These are phyloP conservation scores for Uloborus diversus DNA, from an alignment of 1,140 invertebrate species.

Conservation along the genomic window DNA sequence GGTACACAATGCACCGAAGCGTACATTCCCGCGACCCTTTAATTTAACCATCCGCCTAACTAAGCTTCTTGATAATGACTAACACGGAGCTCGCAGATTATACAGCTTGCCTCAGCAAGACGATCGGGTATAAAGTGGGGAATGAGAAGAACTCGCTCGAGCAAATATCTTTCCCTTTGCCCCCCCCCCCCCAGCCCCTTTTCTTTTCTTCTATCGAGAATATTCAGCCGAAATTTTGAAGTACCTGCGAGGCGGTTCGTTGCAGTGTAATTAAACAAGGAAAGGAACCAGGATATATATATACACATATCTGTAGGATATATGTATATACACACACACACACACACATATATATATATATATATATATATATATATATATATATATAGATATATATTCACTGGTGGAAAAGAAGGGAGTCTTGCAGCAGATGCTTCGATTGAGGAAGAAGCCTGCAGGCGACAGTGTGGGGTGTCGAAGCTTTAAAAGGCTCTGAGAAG, in stretches of 20 bases:
- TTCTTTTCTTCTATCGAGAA: conserved; percentile 12
- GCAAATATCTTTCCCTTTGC: conserved; percentile 34
- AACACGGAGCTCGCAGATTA: conserved; percentile 21
- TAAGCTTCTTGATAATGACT: conserved; percentile 36
- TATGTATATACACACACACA: too few relatives aligned
- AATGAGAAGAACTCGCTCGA: conserved; percentile 28
- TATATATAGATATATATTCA: too few relatives aligned
- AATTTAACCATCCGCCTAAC: conserved; percentile 44
- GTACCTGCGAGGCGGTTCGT: conserved; percentile 25
- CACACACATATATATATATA: too few relatives aligned
- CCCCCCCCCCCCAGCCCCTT: background rate
- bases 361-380: too few relatives aligned
- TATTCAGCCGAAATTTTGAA: conserved; percentile 43
- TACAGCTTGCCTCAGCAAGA: conserved; percentile 31
- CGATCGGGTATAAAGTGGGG: too few relatives aligned
- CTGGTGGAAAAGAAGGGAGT: background rate
- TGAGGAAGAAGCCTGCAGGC: conserved; percentile 27
- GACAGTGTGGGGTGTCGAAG: conserved; percentile 18
- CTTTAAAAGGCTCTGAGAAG: conserved; percentile 7
- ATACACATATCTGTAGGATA: too few relatives aligned
- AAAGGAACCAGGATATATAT: background rate
- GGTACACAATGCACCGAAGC: conserved; percentile 27
- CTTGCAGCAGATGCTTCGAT: conserved; percentile 41
- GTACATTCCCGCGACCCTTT: conserved; percentile 21
- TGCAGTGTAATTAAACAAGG: conserved; percentile 46